Evolutionary conservation across 2,888 invertebrate genomes (phyloP).

Genomic region (Phasia obesa): DNA sequence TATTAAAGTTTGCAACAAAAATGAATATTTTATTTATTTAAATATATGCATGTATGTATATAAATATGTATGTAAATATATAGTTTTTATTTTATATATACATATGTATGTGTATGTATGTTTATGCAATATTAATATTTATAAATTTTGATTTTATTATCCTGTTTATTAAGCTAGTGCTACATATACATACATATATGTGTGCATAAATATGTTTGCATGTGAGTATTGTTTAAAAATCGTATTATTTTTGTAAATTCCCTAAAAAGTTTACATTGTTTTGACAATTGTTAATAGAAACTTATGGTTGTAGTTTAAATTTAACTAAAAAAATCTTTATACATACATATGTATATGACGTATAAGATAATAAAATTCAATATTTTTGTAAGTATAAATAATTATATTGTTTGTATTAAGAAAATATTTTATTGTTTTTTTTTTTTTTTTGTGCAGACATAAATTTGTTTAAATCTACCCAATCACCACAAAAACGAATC

Average conservation of each 20-base stretch:
- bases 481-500: slow-evolving; percentile 30
- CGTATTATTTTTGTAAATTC: slow-evolving; percentile 65
- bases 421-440: no score
- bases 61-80: slow-evolving; percentile 12
- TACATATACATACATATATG: no score
- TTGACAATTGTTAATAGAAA: slow-evolving; percentile 35
- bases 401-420: no score
- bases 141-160: not conserved
- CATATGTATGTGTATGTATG: not conserved
- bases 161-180: no score
- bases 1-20: slow-evolving; percentile 9
- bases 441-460: slow-evolving; percentile 9
- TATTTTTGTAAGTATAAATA: not conserved
- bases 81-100: slow-evolving; percentile 5
- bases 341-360: not conserved
- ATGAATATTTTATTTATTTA: slow-evolving; percentile 46
- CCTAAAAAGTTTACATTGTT: slow-evolving; percentile 65
- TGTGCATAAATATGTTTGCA: no score
- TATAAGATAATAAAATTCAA: not conserved
- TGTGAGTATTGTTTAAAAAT: slow-evolving; percentile 28
- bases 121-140: not conserved
- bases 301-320: slow-evolving; percentile 30
- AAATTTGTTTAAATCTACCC: slow-evolving; percentile 39
- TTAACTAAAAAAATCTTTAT: slow-evolving; percentile 1
- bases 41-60: slow-evolving; percentile 1